Evolutionary conservation across 1,140 invertebrate species (phyloP).

Genomic region (Diprion similis): DNA sequence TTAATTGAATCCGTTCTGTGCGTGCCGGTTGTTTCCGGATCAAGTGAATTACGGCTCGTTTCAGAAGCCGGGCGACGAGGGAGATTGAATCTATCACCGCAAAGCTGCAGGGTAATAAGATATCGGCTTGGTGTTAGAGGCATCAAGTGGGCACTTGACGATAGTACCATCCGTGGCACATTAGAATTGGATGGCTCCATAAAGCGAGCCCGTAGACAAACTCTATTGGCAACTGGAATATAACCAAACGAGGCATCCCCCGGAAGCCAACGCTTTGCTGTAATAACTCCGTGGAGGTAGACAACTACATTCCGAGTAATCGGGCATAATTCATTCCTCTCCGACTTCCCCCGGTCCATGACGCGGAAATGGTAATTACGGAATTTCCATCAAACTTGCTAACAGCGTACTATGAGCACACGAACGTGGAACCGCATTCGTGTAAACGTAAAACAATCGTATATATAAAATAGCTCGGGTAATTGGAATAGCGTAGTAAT

Average conservation of each 20-base stretch:
- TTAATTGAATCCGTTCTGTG: not conserved
- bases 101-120: not conserved
- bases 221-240: conserved; percentile 17
- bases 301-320: conserved; percentile 28
- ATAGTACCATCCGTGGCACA: not conserved
- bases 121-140: not conserved
- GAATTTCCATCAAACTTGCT: conserved; percentile 24
- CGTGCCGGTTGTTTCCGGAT: not conserved
- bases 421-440: not conserved
- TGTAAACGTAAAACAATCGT: not conserved
- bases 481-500: conserved; percentile 3
- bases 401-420: not conserved
- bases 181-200: not conserved
- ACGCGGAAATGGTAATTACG: conserved; percentile 21
- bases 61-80: not conserved
- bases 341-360: not conserved
- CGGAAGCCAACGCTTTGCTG: conserved; percentile 20
- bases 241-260: conserved; percentile 17
- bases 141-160: not conserved
- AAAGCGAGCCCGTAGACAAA: conserved; percentile 2
- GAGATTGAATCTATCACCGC: not conserved
- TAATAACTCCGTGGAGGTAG: not conserved
- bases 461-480: not conserved
- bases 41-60: not conserved
- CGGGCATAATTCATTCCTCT: conserved; percentile 21